A percentile compares a stretch with the other conserved stretches of the same genome.
phyloP scores from a whole-genome alignment of 2,797 vertebrate genomes.

The Channallabes apus region DNA sequence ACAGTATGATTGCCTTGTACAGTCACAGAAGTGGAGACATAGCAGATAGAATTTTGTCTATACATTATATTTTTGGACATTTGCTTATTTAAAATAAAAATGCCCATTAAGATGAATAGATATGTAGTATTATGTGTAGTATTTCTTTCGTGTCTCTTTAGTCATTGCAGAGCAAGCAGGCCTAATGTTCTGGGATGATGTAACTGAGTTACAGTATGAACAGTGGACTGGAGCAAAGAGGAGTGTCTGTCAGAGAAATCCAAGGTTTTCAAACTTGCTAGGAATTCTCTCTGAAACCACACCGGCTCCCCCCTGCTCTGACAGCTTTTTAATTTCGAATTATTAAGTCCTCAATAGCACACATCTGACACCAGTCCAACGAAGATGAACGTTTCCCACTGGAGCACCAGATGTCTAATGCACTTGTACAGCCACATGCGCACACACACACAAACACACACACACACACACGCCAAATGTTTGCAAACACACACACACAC shows the following conservation, averaged over 20 bases:
- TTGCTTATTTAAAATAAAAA: neutral
- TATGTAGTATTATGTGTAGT: neutral
- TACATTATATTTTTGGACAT: neutral
- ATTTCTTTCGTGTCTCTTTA: neutral
- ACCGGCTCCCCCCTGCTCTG: constrained; percentile 14
- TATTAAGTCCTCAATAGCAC: constrained; percentile 53
- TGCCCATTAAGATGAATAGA: neutral
- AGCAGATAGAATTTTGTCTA: neutral
- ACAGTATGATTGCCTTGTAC: neutral
- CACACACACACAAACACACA: constrained; percentile 11
- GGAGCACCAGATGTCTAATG: constrained; percentile 54
- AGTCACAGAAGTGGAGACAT: neutral
- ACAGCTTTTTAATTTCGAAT: constrained; percentile 51
- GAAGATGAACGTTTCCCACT: constrained; percentile 56
- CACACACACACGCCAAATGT: constrained; percentile 25
- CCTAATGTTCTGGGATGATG: constrained; percentile 16
- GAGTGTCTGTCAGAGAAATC: constrained; percentile 22
- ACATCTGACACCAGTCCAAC: constrained; percentile 52
- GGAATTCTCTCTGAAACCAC: constrained; percentile 28
- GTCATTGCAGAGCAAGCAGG: neutral
- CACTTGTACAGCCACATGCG: constrained; percentile 11
- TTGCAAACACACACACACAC: constrained; percentile 20
- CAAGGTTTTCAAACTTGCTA: constrained; percentile 29
- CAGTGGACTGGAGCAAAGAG: neutral
- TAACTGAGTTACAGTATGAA: constrained; percentile 12